phyloP scores from a whole-genome alignment of 2,113 vertebrate genomes.

The Aplodontia rufa region DNA sequence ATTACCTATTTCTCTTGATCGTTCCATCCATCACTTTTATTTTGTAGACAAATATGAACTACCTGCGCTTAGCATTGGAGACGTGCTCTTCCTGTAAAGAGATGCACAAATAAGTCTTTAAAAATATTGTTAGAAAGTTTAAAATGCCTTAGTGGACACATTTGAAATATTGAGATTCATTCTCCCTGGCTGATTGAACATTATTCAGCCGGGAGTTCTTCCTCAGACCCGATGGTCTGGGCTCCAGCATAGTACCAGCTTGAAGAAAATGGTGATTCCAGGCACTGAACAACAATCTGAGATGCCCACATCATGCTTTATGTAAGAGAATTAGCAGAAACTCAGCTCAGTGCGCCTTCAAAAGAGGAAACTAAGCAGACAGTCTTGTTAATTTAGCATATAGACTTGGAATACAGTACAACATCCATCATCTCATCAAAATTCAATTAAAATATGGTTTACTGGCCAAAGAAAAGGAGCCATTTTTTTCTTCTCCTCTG shows the following conservation, averaged over 20 bases:
- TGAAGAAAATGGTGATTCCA: slow-evolving; percentile 72
- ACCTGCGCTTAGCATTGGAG: not conserved
- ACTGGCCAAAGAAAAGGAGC: slow-evolving; percentile 83
- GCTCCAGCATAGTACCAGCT: not conserved
- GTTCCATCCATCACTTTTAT: slow-evolving; percentile 16
- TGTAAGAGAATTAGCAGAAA: slow-evolving; percentile 84
- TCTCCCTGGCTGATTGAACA: slow-evolving; percentile 48
- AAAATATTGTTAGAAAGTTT: slow-evolving; percentile 41
- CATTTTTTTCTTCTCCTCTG: slow-evolving; percentile 63
- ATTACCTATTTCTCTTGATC: not conserved
- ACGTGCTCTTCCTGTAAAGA: not conserved
- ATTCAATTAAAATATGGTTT: slow-evolving; percentile 87
- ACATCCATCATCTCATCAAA: slow-evolving; percentile 88
- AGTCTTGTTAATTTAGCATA: slow-evolving; percentile 90
- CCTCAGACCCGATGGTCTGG: slow-evolving; percentile 50
- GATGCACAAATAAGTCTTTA: slow-evolving; percentile 14
- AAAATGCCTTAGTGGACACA: slow-evolving; percentile 42
- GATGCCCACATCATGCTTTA: slow-evolving; percentile 75
- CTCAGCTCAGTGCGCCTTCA: slow-evolving; percentile 79
- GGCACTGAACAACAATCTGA: slow-evolving; percentile 62
- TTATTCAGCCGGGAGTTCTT: slow-evolving; percentile 43
- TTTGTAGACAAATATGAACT: slow-evolving; percentile 39
- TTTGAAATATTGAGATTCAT: slow-evolving; percentile 17
- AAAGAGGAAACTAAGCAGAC: slow-evolving; percentile 85
- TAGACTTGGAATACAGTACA: slow-evolving; percentile 86